Percentiles rank a stretch among this genome's conserved stretches.
Evolutionary conservation across 1,140 invertebrate genomes (phyloP).

Genomic region (Geopemphigus sp.): DNA sequence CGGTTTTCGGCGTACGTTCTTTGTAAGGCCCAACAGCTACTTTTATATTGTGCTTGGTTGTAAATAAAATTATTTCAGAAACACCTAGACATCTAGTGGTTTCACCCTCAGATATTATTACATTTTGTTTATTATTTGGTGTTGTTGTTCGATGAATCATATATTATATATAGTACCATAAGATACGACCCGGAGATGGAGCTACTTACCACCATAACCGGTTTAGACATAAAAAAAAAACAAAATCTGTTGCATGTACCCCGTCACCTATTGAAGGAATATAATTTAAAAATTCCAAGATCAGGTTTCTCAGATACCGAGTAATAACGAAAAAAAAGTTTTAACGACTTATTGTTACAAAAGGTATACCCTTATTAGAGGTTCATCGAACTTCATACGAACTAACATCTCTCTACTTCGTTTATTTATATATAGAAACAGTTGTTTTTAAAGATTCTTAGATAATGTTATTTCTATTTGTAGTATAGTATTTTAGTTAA

Average conservation of each 20-base stretch:
- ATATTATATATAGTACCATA: not conserved
- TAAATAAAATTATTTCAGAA: conserved; percentile 7
- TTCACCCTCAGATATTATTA: conserved; percentile 20
- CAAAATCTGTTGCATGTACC: conserved; percentile 4
- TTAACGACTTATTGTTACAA: conserved; percentile 35
- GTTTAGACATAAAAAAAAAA: conserved; percentile 35
- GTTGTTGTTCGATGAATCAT: conserved; percentile 18
- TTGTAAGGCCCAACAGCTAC: not conserved
- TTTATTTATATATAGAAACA: too few relatives aligned
- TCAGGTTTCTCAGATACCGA: conserved; percentile 29
- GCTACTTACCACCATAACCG: conserved; percentile 7
- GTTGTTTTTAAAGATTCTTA: too few relatives aligned
- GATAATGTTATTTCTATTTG: too few relatives aligned
- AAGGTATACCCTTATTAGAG: conserved; percentile 26
- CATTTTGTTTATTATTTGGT: not conserved
- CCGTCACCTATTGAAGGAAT: conserved; percentile 4
- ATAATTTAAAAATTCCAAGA: conserved; percentile 50
- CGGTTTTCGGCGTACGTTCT: not conserved
- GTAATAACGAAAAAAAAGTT: conserved; percentile 32
- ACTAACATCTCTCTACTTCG: not conserved
- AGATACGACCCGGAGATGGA: not conserved
- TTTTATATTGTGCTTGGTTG: conserved; percentile 1
- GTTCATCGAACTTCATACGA: conserved; percentile 32
- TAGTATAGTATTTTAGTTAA: too few relatives aligned
- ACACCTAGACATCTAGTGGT: conserved; percentile 16